phyloP scores from a whole-genome alignment of 2,888 invertebrate genomes.

The Microchrysa polita region DNA sequence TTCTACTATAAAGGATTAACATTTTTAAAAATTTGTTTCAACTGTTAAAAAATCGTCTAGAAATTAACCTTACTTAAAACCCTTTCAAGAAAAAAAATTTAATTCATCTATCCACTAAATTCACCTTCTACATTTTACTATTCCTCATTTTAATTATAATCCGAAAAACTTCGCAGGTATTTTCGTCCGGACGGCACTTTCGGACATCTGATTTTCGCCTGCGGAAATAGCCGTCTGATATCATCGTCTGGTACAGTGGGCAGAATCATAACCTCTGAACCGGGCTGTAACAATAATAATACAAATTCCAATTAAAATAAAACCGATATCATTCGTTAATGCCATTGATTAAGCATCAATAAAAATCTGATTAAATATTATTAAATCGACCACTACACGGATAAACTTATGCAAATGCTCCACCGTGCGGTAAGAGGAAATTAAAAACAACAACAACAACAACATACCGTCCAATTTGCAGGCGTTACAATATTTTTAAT shows the following conservation, averaged over 20 bases:
- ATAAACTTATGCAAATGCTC: neutral
- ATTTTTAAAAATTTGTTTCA: too few relatives aligned
- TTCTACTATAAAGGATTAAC: too few relatives aligned
- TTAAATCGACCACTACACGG: neutral
- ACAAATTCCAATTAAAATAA: conserved; percentile 45
- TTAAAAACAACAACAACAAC: too few relatives aligned
- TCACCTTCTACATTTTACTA: neutral
- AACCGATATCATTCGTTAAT: neutral
- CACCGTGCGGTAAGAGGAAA: neutral
- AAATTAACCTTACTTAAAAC: too few relatives aligned
- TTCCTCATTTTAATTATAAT: neutral
- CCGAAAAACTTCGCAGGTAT: conserved; percentile 69
- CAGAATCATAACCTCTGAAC: conserved; percentile 82
- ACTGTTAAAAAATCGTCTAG: too few relatives aligned
- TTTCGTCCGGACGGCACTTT: conserved; percentile 79
- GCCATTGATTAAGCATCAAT: neutral
- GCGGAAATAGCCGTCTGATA: conserved; percentile 73
- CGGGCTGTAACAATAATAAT: conserved; percentile 67
- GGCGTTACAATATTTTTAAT: conserved; percentile 83
- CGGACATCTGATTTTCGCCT: conserved; percentile 69
- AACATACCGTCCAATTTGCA: conserved; percentile 84
- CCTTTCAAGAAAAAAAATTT: too few relatives aligned
- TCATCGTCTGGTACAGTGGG: conserved; percentile 76
- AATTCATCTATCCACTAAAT: too few relatives aligned
- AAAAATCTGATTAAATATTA: too few relatives aligned